Conservation (phyloP, 2,797 vertebrate genomes). For the Peromyscus nudipes region DNA sequence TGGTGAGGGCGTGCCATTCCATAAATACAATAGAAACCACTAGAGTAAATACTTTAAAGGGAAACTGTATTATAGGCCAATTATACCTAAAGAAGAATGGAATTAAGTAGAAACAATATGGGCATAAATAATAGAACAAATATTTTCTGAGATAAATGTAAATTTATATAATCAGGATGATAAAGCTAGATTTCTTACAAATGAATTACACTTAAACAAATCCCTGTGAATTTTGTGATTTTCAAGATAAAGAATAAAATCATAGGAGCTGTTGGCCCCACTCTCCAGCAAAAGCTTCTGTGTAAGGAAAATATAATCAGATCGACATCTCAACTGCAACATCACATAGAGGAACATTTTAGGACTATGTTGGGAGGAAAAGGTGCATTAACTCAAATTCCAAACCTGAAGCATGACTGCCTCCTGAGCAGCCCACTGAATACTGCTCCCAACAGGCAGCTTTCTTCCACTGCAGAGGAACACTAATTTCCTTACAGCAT, state of each 20-base stretch:
- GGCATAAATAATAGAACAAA: background rate
- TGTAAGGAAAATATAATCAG: slow-evolving; percentile 12
- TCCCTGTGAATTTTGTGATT: background rate
- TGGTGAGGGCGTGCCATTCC: background rate
- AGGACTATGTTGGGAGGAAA: background rate
- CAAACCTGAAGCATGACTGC: background rate
- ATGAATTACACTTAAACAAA: background rate
- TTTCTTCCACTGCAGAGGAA: background rate
- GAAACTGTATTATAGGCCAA: background rate
- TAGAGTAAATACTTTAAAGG: background rate
- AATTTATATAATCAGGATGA: background rate
- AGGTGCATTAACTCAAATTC: background rate
- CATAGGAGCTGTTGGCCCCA: background rate
- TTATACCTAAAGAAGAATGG: background rate
- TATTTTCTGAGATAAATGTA: background rate
- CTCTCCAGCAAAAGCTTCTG: background rate
- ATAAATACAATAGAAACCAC: background rate
- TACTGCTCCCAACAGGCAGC: background rate
- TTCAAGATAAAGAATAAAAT: background rate
- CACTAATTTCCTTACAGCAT: background rate
- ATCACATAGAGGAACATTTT: background rate
- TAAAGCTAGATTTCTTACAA: background rate
- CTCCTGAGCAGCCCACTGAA: background rate
- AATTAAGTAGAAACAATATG: background rate
- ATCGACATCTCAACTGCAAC: background rate